Base-by-base conservation (phyloP, 35 echinoderm and acorn worm species). In the Heliocidaris tuberculata region DNA sequence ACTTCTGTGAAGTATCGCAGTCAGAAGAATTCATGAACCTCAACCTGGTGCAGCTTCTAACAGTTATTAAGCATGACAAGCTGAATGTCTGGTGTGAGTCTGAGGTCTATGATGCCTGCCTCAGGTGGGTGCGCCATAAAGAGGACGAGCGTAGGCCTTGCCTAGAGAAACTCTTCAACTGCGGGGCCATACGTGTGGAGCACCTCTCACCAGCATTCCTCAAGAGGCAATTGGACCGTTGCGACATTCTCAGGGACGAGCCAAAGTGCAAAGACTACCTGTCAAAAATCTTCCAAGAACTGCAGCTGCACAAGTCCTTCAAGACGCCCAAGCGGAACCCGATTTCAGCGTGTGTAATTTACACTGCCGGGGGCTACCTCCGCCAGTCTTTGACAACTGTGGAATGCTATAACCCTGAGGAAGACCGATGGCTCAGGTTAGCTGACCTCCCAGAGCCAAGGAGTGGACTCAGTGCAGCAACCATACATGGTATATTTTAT, bases 21-120 rank as follows among this genome's bases (percentile, higher is more conserved):
- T 95, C 95, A 17, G 98, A 99, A 91, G 98, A 99, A 92, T 99
- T 99, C 56, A 94, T 99, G 56, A 99, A 99, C 56, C 94, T 99
- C 27, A 95, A 96, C 50, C 89, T 97, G 48, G 48, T 94, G 59
- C 96, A 99, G 91, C 49, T 99, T 24, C 47, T 99, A 13, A 94
- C 93, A 12, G 71, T 99, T 48, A 95, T 97, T 19, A 95, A 96
- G 30, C 96, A 97, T 32, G 98, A 99, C 86, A 97, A 97, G 70
- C 95, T 99, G 17, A 97, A 99, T 60, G 98, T 99, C 4, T 97
- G 95, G 96, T 97, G 96, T 32, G 98, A 99, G 61, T 99, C 96
- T n/a, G 93, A 99, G 94, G 98, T 99, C 48, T 99, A 99, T 50
- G 94, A 99, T 12, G 98, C 98, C 59, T 99, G 98, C 85, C 90